These are phyloP conservation scores for Bubo bubo DNA, from an alignment of 2,113 vertebrate genomes.

Conservation along the genomic window DNA sequence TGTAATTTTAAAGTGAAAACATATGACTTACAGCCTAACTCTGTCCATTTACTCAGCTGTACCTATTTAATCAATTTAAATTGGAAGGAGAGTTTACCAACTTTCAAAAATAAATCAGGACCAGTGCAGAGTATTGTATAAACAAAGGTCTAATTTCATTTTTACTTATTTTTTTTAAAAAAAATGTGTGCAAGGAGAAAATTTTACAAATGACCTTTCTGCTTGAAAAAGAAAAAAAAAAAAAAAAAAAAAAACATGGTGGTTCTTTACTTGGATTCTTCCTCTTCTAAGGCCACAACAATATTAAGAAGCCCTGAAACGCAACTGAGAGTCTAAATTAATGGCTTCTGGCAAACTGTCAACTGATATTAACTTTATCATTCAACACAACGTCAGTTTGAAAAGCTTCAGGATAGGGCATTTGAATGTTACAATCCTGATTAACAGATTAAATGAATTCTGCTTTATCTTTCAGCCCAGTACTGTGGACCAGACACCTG, in stretches of 20 bases:
- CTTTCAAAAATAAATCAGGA: slow-evolving; percentile 73
- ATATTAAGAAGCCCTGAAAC: slow-evolving; percentile 70
- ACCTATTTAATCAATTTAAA: slow-evolving; percentile 77
- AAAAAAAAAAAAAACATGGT: not conserved
- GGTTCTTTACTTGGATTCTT: slow-evolving; percentile 37
- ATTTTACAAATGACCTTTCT: slow-evolving; percentile 43
- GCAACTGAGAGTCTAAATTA: slow-evolving; percentile 68
- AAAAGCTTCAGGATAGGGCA: slow-evolving; percentile 55
- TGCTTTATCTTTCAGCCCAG: slow-evolving; percentile 49
- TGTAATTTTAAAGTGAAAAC: slow-evolving; percentile 75
- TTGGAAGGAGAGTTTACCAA: slow-evolving; percentile 73
- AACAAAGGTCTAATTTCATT: slow-evolving; percentile 71
- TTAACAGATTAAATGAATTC: slow-evolving; percentile 68
- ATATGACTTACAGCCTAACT: slow-evolving; percentile 20
- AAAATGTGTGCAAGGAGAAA: not conserved
- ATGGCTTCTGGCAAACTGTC: slow-evolving; percentile 75
- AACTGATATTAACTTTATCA: slow-evolving; percentile 70
- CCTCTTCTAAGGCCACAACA: slow-evolving; percentile 59
- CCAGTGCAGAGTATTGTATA: slow-evolving; percentile 49
- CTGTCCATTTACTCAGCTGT: slow-evolving; percentile 74
- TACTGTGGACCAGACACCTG: not conserved
- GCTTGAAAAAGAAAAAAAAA: not conserved
- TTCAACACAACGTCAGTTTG: slow-evolving; percentile 66
- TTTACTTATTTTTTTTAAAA: not conserved
- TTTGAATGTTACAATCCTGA: slow-evolving; percentile 69